Evolutionary conservation across 2,888 invertebrate genomes (phyloP).

Genomic region (Ditula angustiorana): DNA sequence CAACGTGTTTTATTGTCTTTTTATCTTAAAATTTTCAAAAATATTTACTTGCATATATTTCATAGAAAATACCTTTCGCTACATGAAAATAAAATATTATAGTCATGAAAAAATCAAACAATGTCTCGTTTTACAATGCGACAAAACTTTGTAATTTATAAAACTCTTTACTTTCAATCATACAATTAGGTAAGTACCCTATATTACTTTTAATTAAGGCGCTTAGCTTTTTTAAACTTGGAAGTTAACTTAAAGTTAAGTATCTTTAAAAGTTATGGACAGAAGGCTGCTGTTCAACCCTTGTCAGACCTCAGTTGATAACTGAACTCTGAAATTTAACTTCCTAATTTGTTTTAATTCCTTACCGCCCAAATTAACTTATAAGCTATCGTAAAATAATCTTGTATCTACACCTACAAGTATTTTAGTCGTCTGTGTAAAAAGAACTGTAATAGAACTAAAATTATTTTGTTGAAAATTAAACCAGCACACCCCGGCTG

Average conservation of each 20-base stretch:
- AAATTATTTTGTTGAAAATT: too few species aligned
- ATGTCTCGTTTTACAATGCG: too few species aligned
- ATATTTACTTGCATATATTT: too few species aligned
- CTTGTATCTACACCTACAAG: not conserved
- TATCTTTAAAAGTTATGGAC: conserved; percentile 62
- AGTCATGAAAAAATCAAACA: too few species aligned
- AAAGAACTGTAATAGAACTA: too few species aligned
- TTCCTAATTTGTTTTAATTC: conserved; percentile 57
- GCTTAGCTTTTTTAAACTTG: conserved; percentile 27
- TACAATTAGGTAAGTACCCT: conserved; percentile 25
- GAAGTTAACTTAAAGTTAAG: conserved; percentile 32
- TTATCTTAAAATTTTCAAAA: too few species aligned
- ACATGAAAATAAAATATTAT: not conserved
- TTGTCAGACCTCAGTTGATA: conserved; percentile 65
- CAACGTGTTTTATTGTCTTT: not conserved
- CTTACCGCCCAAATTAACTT: conserved; percentile 45
- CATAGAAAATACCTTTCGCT: too few species aligned
- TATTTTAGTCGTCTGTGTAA: too few species aligned
- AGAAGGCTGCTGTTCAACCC: conserved; percentile 58
- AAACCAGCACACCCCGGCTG: too few species aligned
- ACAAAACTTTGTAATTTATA: not conserved
- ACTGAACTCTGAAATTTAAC: conserved; percentile 56
- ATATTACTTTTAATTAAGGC: conserved; percentile 36
- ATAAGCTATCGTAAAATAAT: conserved; percentile 40
- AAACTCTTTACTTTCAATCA: conserved; percentile 4